These are phyloP conservation scores for Pantherophis vulpinus DNA, from an alignment of 2,797 vertebrate species.

Conservation along the genomic window DNA sequence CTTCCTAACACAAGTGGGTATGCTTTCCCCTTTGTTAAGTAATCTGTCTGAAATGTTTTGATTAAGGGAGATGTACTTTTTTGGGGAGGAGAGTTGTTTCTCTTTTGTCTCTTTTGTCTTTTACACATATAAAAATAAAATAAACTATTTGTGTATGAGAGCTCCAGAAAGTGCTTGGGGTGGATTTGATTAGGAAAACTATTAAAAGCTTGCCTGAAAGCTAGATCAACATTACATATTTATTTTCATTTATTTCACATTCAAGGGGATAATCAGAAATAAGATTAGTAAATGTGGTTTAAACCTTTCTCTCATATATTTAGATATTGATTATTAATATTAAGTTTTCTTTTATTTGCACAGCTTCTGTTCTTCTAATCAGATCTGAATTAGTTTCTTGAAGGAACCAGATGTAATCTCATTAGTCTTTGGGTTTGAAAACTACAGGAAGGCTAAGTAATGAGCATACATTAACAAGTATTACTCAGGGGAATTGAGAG, in stretches of 20 bases:
- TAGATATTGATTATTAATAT: not conserved
- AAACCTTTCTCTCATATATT: not conserved
- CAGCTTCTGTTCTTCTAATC: conserved; percentile 15
- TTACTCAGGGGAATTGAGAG: not conserved
- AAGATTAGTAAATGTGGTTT: not conserved
- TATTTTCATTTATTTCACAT: not conserved
- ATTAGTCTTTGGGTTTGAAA: conserved; percentile 19
- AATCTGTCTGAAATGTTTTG: not conserved
- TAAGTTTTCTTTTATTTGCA: conserved; percentile 13
- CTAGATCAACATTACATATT: not conserved
- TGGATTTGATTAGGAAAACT: not conserved
- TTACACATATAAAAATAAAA: not conserved
- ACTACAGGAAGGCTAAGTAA: not conserved
- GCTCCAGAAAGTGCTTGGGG: not conserved
- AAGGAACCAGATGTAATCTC: conserved; percentile 20
- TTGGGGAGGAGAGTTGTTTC: not conserved
- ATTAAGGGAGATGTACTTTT: not conserved
- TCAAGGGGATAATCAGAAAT: not conserved
- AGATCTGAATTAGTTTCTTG: conserved; percentile 4
- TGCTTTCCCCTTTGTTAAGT: not conserved
- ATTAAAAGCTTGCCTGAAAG: not conserved
- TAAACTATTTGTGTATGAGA: not conserved
- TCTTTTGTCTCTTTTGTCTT: not conserved
- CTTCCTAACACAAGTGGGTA: not conserved
- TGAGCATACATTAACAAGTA: not conserved